phyloP scores from a whole-genome alignment of 2,888 invertebrate genomes.

The Cetonia aurata region DNA sequence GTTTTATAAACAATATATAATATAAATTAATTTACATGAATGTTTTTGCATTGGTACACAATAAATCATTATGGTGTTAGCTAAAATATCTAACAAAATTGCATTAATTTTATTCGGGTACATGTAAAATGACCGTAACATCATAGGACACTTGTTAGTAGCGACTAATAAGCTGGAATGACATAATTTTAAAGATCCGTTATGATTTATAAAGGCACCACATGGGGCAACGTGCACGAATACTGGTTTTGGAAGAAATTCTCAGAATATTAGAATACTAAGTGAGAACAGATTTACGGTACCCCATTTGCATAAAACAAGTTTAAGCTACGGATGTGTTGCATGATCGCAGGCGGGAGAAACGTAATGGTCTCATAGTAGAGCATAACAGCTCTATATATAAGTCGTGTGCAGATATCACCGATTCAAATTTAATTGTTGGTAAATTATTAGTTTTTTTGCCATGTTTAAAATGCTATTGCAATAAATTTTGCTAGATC shows the following conservation, averaged over 20 bases:
- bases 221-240: conserved; percentile 1
- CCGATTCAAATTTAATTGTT: conserved; percentile 12
- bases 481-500: conserved; percentile 18
- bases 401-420: no score
- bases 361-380: no score
- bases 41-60: no score
- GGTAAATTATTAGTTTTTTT: conserved; percentile 18
- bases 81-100: no score
- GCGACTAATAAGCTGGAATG: conserved; percentile 8
- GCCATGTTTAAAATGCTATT: conserved; percentile 6
- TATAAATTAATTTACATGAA: no score
- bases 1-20: no score
- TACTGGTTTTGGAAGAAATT: conserved; percentile 37
- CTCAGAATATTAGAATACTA: conserved; percentile 31
- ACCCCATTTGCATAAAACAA: conserved; percentile 24
- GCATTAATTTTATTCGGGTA: no score
- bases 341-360: conserved; percentile 8
- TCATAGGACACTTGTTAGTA: neutral
- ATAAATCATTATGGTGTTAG: no score
- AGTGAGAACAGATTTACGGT: conserved; percentile 23
- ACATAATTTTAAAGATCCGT: conserved; percentile 19
- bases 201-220: conserved; percentile 10
- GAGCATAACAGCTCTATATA: no score
- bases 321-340: neutral
- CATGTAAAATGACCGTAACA: no score